Evolutionary conservation across 2,888 invertebrate species (phyloP).

Genomic region (Pachliopta kotzebuea): DNA sequence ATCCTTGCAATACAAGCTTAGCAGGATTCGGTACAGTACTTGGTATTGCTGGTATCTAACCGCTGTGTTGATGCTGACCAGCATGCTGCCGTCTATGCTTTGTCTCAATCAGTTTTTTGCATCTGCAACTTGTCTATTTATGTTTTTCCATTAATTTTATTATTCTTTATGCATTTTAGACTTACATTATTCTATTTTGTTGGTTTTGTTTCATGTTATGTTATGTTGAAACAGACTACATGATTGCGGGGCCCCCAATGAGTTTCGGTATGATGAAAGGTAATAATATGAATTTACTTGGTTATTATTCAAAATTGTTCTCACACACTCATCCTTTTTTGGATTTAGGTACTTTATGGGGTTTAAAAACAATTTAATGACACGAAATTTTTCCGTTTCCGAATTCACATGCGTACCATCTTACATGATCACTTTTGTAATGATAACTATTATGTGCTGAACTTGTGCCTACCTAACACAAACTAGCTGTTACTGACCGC

Average conservation of each 20-base stretch:
- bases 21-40: constrained; percentile 56
- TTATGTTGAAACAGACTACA: constrained; percentile 83
- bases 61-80: constrained; percentile 53
- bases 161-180: constrained; percentile 68
- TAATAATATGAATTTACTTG: constrained; percentile 78
- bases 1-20: constrained; percentile 65
- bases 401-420: constrained; percentile 61
- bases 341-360: constrained; percentile 70
- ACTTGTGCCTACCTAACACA: constrained; percentile 65
- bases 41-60: constrained; percentile 69
- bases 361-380: constrained; percentile 46
- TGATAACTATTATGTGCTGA: constrained; percentile 43
- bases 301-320: constrained; percentile 62
- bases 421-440: constrained; percentile 40
- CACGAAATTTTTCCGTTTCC: constrained; percentile 62
- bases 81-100: constrained; percentile 73
- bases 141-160: constrained; percentile 53
- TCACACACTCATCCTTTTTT: constrained; percentile 61
- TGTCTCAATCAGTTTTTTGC: constrained; percentile 45
- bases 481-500: constrained; percentile 50
- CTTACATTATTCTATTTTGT: constrained; percentile 84
- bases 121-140: constrained; percentile 54
- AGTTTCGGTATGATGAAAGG: constrained; percentile 94
- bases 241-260: constrained; percentile 90
- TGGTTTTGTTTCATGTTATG: constrained; percentile 88